phyloP scores from a whole-genome alignment of 2,888 invertebrate genomes.

The Macropis europaea region DNA sequence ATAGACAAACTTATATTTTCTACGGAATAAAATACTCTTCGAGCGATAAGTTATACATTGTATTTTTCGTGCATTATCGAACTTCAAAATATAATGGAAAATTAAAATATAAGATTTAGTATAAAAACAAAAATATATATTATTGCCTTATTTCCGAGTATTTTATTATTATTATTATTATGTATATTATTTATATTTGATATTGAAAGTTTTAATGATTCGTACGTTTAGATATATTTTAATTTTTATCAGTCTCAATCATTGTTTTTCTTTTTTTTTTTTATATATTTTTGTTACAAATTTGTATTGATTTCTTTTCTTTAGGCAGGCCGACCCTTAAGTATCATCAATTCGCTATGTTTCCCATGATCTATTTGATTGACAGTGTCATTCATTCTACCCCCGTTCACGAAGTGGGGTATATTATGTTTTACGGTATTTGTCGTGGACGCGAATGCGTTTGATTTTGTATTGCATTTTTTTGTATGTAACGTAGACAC shows the following conservation, averaged over 20 bases:
- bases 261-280: background rate
- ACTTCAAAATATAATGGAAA: conserved; percentile 35
- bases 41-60: conserved; percentile 43
- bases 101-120: conserved; percentile 45
- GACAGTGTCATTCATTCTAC: conserved; percentile 9
- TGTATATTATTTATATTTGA: conserved; percentile 49
- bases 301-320: background rate
- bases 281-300: background rate
- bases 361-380: conserved; percentile 5
- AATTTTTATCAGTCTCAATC: conserved; percentile 19
- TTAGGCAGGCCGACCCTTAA: conserved; percentile 10
- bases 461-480: conserved; percentile 39
- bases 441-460: conserved; percentile 35
- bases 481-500: conserved; percentile 34
- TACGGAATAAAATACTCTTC: conserved; percentile 49
- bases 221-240: conserved; percentile 25
- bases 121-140: conserved; percentile 29
- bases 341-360: background rate
- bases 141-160: conserved; percentile 43
- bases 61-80: conserved; percentile 50
- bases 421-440: conserved; percentile 26
- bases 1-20: conserved; percentile 47
- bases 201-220: conserved; percentile 34
- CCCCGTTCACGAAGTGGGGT: conserved; percentile 1
- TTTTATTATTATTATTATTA: conserved; percentile 39